Base-by-base conservation (phyloP, 2,113 vertebrate genomes). In the Eidolon helvum region DNA sequence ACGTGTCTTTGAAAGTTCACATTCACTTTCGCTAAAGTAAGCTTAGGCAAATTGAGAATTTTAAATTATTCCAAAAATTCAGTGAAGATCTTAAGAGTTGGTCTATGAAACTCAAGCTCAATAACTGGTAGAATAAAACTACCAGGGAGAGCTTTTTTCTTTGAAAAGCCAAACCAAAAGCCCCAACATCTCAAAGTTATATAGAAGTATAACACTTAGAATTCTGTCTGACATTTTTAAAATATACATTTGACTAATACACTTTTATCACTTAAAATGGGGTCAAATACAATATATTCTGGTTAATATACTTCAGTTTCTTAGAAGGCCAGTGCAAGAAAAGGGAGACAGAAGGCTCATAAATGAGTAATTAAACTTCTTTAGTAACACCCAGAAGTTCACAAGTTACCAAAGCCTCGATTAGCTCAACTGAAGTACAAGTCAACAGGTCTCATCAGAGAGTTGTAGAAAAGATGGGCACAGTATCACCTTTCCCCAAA, bases 331-430 rank as follows among this genome's bases (percentile, higher is more conserved):
- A 90, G 28, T 50, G 19, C 1, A 38, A 92, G 87, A 94, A 95
- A 90, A n/a, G 19, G 16, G 53, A 95, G 28, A 68, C 14, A 68
- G 26, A 53, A 40, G 28, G 78, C 48, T 93, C 55, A 38, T 78
- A 95, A 95, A 78, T 89, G 59, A 94, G 43, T 88, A 87, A 95
- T 66, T 83, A 50, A 91, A 89, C 65, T 87, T 28, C 66, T 90
- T 91, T 82, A 88, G 40, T 65, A 90, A 89, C 33, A 80, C 10
- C 53, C 40, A 82, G 77, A 77, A 74, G 38, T 82, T 93, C 24
- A 72, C 68, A 74, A 22, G 71, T 89, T 68, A 77, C 66, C 71
- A 72, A 4, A 94, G 48, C 8, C 59, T 59, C 57, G 55, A 94
- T 53, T 15, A 97, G 57, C 7, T 77, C 71, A 97, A 96, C 38